A percentile compares a stretch with the other conserved stretches of the same genome.
Evolutionary conservation across 2,888 invertebrate species (phyloP).

Genomic region (Cecidostiba fungosa): DNA sequence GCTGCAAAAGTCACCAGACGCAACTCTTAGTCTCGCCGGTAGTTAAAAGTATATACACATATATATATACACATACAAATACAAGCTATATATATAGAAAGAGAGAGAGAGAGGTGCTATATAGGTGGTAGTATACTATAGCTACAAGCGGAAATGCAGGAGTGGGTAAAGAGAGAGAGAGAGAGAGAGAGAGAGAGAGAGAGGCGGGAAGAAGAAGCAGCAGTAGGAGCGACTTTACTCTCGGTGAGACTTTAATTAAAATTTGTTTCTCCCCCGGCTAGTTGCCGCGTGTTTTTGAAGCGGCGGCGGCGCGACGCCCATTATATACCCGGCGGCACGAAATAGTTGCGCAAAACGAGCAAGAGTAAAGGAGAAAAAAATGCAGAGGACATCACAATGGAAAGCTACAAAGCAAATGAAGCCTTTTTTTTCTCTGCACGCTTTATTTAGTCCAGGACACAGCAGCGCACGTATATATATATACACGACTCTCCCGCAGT

Average conservation of each 20-base stretch:
- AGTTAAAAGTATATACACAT: not conserved
- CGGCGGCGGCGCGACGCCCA: constrained; percentile 22
- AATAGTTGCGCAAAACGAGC: constrained; percentile 40
- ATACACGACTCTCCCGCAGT: not conserved
- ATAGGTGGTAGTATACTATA: not conserved
- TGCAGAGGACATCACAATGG: not conserved
- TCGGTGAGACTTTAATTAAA: constrained; percentile 61
- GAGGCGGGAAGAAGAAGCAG: not conserved
- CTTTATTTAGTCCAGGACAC: constrained; percentile 42
- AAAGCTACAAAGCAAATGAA: constrained; percentile 53
- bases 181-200: too few species aligned
- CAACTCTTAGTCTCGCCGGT: not conserved
- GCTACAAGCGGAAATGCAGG: not conserved
- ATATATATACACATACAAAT: not conserved
- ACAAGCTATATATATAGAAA: not conserved
- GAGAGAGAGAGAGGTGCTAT: not conserved
- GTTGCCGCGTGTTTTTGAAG: constrained; percentile 52
- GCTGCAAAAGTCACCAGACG: constrained; percentile 66
- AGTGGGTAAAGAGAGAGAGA: constrained; percentile 18
- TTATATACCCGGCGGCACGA: constrained; percentile 34
- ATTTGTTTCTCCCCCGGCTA: constrained; percentile 55
- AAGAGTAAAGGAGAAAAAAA: not conserved
- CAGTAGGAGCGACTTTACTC: constrained; percentile 35
- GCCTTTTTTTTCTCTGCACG: constrained; percentile 37
- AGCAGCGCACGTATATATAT: not conserved